Evolutionary conservation across 2,797 vertebrate species (phyloP), one percentile per base, ranked within the genome.

Genomic region (Nothura maculosa): DNA sequence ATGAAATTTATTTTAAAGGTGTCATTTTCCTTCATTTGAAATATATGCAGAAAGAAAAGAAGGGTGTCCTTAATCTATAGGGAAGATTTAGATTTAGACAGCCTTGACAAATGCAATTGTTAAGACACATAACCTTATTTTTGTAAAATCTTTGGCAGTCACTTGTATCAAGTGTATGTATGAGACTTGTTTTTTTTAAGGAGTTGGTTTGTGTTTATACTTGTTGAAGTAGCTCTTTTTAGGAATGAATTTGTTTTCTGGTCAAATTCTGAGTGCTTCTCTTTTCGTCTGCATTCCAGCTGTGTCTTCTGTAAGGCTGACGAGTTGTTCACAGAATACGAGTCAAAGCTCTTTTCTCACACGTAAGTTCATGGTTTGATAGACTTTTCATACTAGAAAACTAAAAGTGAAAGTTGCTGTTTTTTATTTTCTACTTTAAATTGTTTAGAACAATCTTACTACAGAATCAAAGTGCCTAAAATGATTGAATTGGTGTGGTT

Each of bases 281-380:
- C 2, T 87, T 97, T 63, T 79, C 63, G 97, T 83, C 90, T 96
- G 15, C 94, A 21, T 98, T 98, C 48, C 93, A 99, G 99, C 96
- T 99, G 99, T 94, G 98, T 99, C 79, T 99, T 99, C 94, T 99
- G 99, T 97, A 99, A 99, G 98, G 99, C 99, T 34, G 99, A 99
- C 32, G 99, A 99, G 94, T 97, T 99, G 89, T 99, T 99, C 97
- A 99, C 98, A 32, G 98, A 99, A 81, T 99, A 99, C 4, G 99
- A 99, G 91, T 99, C 99, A 19, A 99, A 99, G 95, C 98, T 99
- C 17, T 99, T 99, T 97, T 98, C 99, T 93, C 99, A 99, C 92
- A 99, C 99, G 99, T 99, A 98, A 99, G 99, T 98, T 93, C 77
- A 81, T 67, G 81, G 25, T 42, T 93, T 91, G 72, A 48, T 63